These are phyloP conservation scores for Loris lydekkerianus DNA, from an alignment of 2,797 vertebrate species.

Conservation along the genomic window DNA sequence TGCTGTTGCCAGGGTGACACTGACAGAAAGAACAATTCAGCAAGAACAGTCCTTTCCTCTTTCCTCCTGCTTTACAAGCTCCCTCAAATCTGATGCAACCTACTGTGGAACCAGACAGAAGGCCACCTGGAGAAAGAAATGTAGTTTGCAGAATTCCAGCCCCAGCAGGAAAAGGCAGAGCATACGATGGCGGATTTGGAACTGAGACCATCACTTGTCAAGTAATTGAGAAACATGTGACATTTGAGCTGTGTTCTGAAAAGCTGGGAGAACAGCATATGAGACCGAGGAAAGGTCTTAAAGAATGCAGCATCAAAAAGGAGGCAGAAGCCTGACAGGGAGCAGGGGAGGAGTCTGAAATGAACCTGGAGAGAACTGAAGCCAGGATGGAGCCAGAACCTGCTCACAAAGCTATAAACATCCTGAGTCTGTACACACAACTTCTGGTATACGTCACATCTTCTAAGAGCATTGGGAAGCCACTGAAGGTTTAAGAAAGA, in stretches of 20 bases:
- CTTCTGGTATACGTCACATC: neutral
- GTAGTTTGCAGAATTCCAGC: neutral
- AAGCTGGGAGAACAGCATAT: neutral
- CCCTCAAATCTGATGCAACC: conserved; percentile 1
- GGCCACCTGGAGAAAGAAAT: neutral
- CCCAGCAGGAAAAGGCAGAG: neutral
- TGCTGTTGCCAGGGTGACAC: conserved; percentile 56
- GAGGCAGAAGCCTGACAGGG: neutral
- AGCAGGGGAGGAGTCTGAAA: neutral
- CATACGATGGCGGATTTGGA: neutral
- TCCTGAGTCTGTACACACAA: neutral
- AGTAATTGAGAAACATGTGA: neutral
- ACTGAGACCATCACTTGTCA: neutral
- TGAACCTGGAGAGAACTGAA: neutral
- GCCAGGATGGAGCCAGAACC: neutral
- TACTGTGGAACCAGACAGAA: neutral
- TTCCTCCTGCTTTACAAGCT: neutral
- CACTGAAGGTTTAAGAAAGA: neutral
- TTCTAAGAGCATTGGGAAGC: neutral
- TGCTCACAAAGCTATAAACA: neutral
- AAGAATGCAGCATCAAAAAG: neutral
- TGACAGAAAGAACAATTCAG: conserved; percentile 30
- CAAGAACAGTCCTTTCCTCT: conserved; percentile 13
- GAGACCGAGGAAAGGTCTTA: neutral
- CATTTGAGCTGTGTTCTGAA: conserved; percentile 10